phyloP scores from a whole-genome alignment of 2,113 vertebrate genomes.

The Oryzias curvinotus region DNA sequence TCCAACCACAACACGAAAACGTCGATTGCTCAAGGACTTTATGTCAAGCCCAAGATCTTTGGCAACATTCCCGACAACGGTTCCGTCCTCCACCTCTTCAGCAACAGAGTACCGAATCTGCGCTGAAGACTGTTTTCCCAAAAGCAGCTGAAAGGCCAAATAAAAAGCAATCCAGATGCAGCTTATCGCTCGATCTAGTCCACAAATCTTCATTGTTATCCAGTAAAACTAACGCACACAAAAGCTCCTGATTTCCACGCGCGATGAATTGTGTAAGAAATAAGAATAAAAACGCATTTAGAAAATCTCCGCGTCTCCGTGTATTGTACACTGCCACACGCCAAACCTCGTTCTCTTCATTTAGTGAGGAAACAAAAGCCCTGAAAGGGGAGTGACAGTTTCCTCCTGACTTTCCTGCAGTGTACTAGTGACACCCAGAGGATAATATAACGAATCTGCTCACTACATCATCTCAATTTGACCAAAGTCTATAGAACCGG shows the following conservation, averaged over 20 bases:
- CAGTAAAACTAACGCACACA: not conserved
- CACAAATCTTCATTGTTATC: slow-evolving; percentile 8
- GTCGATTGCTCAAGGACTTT: slow-evolving; percentile 28
- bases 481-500: not conserved
- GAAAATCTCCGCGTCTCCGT: not conserved
- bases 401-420: not conserved
- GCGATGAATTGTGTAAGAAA: not conserved
- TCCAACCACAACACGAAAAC: slow-evolving; percentile 67
- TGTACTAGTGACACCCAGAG: slow-evolving; percentile 30
- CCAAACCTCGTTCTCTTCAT: not conserved
- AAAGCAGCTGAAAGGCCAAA: not conserved
- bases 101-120: slow-evolving; percentile 67
- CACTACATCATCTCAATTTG: not conserved
- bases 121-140: slow-evolving; percentile 23
- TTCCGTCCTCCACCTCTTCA: slow-evolving; percentile 70
- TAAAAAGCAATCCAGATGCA: not conserved
- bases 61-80: slow-evolving; percentile 58
- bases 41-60: slow-evolving; percentile 72
- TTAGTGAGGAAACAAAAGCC: slow-evolving; percentile 18
- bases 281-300: too few relatives aligned
- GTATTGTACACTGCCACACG: not conserved
- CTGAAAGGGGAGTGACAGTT: not conserved
- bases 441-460: not conserved
- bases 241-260: not conserved
- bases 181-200: not conserved